Evolutionary conservation across 1,140 invertebrate species (phyloP).

Genomic region (Polypedilum vanderplanki): DNA sequence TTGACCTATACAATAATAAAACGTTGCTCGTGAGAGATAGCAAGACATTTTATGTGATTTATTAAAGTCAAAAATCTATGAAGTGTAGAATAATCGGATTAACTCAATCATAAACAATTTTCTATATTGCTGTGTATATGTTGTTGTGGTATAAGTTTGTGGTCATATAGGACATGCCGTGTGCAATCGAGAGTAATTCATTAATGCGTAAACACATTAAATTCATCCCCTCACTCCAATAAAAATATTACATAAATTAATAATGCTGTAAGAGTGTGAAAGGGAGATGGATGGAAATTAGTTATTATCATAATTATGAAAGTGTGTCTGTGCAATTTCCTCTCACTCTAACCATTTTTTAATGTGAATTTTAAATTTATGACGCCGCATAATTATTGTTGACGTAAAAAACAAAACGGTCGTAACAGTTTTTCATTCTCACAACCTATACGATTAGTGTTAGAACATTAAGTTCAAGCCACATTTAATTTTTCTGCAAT

Average conservation of each 20-base stretch:
- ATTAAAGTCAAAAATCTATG: not conserved
- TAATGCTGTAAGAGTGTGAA: not conserved
- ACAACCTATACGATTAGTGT: not conserved
- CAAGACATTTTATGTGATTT: no score
- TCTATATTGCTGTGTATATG: not conserved
- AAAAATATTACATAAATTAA: no score
- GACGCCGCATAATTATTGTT: not conserved
- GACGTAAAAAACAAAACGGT: not conserved
- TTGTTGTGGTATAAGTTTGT: not conserved
- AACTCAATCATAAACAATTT: not conserved
- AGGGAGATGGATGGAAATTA: not conserved
- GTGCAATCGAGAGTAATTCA: not conserved
- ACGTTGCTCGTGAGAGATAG: no score
- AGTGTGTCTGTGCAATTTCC: not conserved
- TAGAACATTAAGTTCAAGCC: not conserved
- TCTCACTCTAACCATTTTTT: not conserved
- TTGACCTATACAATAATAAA: no score
- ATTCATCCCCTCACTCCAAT: not conserved
- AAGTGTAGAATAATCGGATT: not conserved
- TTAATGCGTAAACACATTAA: conserved; percentile 18
- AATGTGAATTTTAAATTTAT: not conserved
- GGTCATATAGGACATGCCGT: not conserved
- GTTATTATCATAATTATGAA: not conserved
- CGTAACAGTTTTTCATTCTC: no score
- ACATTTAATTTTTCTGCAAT: not conserved